These are phyloP conservation scores for Hippopotamus amphibius DNA, from an alignment of 2,113 vertebrate species.

Conservation along the genomic window DNA sequence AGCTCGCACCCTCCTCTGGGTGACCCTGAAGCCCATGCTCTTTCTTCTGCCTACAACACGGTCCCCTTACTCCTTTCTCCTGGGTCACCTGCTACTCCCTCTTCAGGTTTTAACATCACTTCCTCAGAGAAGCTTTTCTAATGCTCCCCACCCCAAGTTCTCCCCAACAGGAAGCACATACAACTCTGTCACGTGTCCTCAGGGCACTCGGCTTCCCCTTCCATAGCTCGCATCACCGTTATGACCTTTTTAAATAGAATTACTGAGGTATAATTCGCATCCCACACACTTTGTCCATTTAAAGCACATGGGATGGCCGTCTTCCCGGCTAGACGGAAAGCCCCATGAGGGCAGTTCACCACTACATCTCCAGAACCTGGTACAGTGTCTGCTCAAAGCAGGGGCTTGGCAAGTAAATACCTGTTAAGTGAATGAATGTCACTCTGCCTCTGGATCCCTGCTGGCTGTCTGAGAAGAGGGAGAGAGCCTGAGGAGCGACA, in stretches of 20 bases:
- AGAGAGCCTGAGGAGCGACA: neutral
- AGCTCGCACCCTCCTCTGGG: fast-evolving
- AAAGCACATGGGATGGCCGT: neutral
- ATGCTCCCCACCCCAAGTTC: fast-evolving
- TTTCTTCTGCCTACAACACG: fast-evolving
- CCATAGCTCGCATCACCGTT: neutral
- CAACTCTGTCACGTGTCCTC: neutral
- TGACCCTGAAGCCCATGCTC: neutral
- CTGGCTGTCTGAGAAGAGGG: neutral
- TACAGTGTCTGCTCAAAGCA: neutral
- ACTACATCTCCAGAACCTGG: neutral
- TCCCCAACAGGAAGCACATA: neutral
- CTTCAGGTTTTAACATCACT: neutral
- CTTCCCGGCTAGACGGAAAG: neutral
- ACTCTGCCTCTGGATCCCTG: neutral
- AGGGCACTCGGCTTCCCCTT: neutral
- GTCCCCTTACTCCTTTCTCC: neutral
- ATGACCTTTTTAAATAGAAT: neutral
- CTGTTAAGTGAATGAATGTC: neutral
- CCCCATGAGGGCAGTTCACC: neutral
- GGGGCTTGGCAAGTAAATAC: neutral
- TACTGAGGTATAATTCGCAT: neutral
- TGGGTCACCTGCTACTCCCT: too few relatives aligned
- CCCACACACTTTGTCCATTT: neutral
- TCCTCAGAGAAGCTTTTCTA: neutral